Percentiles rank a stretch among this genome's conserved stretches.
Evolutionary conservation across 2,888 invertebrate genomes (phyloP).

Genomic region (Sipha maydis): DNA sequence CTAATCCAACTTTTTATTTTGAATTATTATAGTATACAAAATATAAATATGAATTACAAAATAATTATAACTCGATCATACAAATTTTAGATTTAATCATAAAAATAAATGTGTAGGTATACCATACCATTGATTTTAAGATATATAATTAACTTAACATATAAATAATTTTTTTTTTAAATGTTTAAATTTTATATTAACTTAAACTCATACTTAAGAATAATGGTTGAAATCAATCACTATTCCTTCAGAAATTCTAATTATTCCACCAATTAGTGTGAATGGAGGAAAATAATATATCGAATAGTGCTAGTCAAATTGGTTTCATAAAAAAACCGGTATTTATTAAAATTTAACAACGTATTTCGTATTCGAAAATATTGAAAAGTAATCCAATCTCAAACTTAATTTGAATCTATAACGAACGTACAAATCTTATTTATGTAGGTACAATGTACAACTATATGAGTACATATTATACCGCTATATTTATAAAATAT

Average conservation of each 20-base stretch:
- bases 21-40: not conserved
- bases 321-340: not conserved
- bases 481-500: slow-evolving; percentile 14
- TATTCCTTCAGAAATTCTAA: slow-evolving; percentile 2
- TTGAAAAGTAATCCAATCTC: slow-evolving; percentile 3
- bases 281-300: slow-evolving; percentile 5
- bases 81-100: too few relatives aligned
- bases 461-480: not conserved
- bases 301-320: not conserved
- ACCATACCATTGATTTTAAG: not conserved
- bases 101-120: not conserved
- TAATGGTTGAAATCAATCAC: not conserved
- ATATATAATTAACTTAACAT: not conserved
- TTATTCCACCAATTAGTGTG: slow-evolving; percentile 18
- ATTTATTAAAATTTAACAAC: not conserved
- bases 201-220: not conserved
- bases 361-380: not conserved
- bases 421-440: not conserved
- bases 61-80: not conserved
- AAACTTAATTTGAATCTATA: not conserved
- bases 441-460: not conserved
- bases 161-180: too few relatives aligned
- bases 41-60: not conserved
- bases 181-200: not conserved
- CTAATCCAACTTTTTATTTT: not conserved